Conservation (phyloP, 2,113 vertebrate genomes). For the Zootoca vivipara region DNA sequence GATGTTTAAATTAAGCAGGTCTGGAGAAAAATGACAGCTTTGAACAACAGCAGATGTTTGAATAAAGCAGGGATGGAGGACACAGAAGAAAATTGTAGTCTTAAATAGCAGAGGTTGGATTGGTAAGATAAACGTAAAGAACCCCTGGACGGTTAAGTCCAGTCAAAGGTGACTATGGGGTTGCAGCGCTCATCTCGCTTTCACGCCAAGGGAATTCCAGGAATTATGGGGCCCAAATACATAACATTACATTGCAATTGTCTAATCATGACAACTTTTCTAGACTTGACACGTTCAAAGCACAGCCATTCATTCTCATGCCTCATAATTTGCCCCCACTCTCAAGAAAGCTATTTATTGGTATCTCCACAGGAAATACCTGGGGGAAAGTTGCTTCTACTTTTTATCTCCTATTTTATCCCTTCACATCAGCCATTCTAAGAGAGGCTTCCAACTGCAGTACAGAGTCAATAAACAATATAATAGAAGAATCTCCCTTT, state of each 20-base stretch:
- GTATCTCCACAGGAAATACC: constrained; percentile 30
- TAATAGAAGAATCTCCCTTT: constrained; percentile 2
- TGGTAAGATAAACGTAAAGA: too few relatives aligned
- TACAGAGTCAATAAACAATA: constrained; percentile 61
- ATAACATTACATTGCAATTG: not conserved
- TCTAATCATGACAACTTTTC: not conserved
- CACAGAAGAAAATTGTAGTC: too few relatives aligned
- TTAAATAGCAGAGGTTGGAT: too few relatives aligned
- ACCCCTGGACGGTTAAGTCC: too few relatives aligned
- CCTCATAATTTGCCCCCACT: constrained; percentile 61
- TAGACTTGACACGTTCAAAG: constrained; percentile 27
- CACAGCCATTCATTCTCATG: constrained; percentile 43
- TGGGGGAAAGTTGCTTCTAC: constrained; percentile 45
- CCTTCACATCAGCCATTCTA: not conserved
- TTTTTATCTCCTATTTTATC: not conserved
- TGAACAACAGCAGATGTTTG: too few relatives aligned
- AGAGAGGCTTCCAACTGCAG: constrained; percentile 40
- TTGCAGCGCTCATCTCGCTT: too few relatives aligned
- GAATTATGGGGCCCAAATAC: too few relatives aligned
- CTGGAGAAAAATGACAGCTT: too few relatives aligned
- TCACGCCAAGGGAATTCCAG: too few relatives aligned
- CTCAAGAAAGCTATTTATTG: constrained; percentile 20
- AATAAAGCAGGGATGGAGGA: too few relatives aligned
- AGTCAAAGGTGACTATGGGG: too few relatives aligned
- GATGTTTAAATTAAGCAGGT: too few relatives aligned